phyloP scores from a whole-genome alignment of 2,113 vertebrate genomes.

The Pardalotus punctatus region DNA sequence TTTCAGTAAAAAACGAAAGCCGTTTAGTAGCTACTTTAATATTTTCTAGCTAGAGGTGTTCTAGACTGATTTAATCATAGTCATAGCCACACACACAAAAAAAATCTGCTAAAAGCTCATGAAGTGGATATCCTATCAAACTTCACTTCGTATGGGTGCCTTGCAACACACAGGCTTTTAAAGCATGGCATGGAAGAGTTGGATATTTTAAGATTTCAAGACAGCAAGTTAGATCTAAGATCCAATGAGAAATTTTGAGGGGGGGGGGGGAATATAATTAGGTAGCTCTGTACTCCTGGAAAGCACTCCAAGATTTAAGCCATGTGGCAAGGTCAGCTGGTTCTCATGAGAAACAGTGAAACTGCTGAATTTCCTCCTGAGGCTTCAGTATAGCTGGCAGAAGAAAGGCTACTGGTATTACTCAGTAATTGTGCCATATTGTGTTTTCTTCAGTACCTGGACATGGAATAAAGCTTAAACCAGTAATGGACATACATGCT shows the following conservation, averaged over 20 bases:
- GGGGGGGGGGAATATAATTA: background rate
- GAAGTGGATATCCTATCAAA: background rate
- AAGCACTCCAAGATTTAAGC: background rate
- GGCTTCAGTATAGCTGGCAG: background rate
- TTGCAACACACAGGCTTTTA: background rate
- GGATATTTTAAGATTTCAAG: background rate
- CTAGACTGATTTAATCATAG: background rate
- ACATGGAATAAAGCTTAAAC: background rate
- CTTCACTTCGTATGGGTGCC: background rate
- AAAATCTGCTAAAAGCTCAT: background rate
- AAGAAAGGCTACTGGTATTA: background rate
- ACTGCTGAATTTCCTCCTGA: background rate
- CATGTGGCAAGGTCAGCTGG: background rate
- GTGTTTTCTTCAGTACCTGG: background rate
- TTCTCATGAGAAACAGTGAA: background rate
- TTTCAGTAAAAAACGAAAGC: background rate
- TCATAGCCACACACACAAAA: background rate
- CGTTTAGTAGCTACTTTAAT: background rate
- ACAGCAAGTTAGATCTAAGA: background rate
- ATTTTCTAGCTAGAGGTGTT: background rate
- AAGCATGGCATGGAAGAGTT: background rate
- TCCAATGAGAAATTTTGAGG: background rate
- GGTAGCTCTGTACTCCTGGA: background rate
- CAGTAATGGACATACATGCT: background rate
- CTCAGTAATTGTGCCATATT: background rate